Percentiles rank a stretch among this genome's conserved stretches.
Evolutionary conservation across 2,888 invertebrate species (phyloP).

Genomic region (Teleogryllus oceanicus): DNA sequence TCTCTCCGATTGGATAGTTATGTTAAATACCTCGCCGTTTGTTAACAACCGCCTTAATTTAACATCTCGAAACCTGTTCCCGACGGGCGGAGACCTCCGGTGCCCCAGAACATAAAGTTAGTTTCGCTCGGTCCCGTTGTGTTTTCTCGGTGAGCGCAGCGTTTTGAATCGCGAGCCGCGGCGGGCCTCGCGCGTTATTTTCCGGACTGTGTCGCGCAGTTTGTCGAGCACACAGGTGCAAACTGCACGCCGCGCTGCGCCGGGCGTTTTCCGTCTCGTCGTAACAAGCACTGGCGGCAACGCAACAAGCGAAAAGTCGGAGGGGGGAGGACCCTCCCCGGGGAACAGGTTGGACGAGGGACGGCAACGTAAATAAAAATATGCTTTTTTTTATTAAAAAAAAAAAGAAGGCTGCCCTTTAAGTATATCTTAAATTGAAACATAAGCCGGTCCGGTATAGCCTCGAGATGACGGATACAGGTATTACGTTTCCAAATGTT

Average conservation of each 20-base stretch:
- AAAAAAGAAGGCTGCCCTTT: not conserved
- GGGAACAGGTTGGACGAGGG: not conserved
- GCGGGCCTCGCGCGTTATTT: not conserved
- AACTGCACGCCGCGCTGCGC: not conserved
- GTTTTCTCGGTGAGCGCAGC: not conserved
- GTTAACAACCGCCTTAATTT: conserved; percentile 5
- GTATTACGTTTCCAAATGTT: conserved; percentile 6
- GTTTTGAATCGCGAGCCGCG: not conserved
- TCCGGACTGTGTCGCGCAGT: not conserved
- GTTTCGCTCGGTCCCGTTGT: not conserved
- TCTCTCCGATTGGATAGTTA: conserved; percentile 1
- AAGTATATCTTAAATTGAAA: not conserved
- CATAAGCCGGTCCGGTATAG: not conserved
- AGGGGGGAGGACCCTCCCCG: too few species aligned
- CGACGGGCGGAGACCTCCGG: not conserved
- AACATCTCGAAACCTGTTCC: conserved; percentile 1
- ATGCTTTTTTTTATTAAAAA: not conserved
- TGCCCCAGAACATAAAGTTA: not conserved
- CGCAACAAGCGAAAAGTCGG: too few species aligned
- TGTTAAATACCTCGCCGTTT: not conserved
- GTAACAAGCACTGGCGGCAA: not conserved
- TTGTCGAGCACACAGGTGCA: not conserved
- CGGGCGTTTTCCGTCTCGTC: not conserved
- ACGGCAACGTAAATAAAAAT: not conserved
- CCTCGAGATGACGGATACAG: not conserved